Percentiles rank a stretch among this genome's conserved stretches.
Conservation (phyloP, 64 coral and sea anemone species). For the Porites lutea region DNA sequence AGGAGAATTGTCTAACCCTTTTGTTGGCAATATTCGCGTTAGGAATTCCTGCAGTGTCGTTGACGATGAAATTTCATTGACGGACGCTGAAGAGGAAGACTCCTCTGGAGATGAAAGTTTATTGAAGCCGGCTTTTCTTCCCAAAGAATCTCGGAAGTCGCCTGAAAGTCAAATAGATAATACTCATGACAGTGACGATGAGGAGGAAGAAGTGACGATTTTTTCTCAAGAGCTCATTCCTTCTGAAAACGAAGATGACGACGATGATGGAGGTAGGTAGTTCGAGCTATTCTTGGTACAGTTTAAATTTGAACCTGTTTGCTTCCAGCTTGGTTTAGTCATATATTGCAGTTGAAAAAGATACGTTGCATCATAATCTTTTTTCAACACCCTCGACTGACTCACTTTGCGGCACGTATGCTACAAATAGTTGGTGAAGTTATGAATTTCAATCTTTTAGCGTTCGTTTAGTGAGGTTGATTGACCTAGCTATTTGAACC, state of each 20-base stretch:
- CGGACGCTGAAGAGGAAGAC: neutral
- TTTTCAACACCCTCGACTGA: no score
- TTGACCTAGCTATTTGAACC: no score
- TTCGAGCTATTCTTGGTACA: no score
- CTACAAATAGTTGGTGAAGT: no score
- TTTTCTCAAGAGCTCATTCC: constrained; percentile 38
- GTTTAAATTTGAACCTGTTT: neutral
- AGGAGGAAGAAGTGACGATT: neutral
- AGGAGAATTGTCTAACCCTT: no score
- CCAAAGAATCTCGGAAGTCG: neutral
- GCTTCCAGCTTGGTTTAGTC: neutral
- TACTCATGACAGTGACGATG: neutral
- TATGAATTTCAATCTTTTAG: no score
- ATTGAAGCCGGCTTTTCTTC: constrained; percentile 16
- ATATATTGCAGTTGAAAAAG: no score
- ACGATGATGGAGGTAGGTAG: neutral
- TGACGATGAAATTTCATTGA: neutral
- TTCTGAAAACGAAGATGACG: constrained; percentile 17
- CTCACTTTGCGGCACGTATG: no score
- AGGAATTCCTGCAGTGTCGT: neutral
- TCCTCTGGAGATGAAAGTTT: constrained; percentile 18
- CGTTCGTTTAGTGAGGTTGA: no score
- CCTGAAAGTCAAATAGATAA: neutral
- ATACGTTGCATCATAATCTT: no score
- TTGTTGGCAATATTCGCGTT: neutral